Evolutionary conservation across 2,888 invertebrate genomes (phyloP).

Genomic region (Fragum fragum): DNA sequence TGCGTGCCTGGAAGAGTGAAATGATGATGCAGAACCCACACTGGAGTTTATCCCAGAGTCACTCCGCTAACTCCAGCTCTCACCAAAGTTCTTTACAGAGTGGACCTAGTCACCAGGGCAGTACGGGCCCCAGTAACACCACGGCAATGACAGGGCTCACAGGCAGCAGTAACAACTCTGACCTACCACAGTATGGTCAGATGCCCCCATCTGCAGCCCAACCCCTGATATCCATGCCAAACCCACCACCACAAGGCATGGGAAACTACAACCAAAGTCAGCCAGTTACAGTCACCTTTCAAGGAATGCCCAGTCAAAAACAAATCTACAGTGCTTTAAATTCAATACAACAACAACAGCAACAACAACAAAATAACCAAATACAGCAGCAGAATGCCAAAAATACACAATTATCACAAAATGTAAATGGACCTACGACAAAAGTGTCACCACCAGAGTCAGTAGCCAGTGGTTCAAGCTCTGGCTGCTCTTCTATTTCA

Average conservation of each 20-base stretch:
- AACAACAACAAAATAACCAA: conserved; percentile 48
- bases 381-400: conserved; percentile 65
- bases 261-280: conserved; percentile 44
- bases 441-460: conserved; percentile 84
- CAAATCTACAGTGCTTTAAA: conserved; percentile 69
- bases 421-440: conserved; percentile 68
- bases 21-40: conserved; percentile 80
- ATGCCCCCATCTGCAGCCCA: conserved; percentile 55
- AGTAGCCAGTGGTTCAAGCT: conserved; percentile 83
- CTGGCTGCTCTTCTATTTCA: conserved; percentile 69
- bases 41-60: conserved; percentile 82
- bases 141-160: conserved; percentile 88
- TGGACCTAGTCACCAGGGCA: conserved; percentile 85
- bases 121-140: conserved; percentile 88
- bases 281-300: conserved; percentile 69
- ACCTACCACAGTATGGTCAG: conserved; percentile 66
- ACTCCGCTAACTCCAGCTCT: conserved; percentile 82
- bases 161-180: conserved; percentile 81
- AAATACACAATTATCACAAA: conserved; percentile 62
- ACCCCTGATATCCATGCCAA: conserved; percentile 66
- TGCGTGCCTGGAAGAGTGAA: conserved; percentile 90
- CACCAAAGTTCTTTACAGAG: conserved; percentile 82
- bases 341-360: conserved; percentile 60
- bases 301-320: conserved; percentile 69
- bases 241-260: conserved; percentile 60